phyloP scores from a whole-genome alignment of 1,140 invertebrate species.

The Drosophila yakuba region DNA sequence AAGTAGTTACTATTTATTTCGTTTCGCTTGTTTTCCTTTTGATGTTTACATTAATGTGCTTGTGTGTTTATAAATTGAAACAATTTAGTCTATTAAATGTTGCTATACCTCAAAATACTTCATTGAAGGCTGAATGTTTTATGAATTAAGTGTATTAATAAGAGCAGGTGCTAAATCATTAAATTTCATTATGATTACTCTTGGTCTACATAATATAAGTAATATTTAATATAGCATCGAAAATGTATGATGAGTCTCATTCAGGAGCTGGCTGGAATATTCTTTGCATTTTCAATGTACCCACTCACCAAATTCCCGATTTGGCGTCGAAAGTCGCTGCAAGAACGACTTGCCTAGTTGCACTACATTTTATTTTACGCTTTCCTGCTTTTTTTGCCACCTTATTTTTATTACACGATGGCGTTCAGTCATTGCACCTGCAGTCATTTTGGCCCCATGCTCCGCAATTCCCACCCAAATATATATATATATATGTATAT shows the following conservation, averaged over 20 bases:
- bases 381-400: constrained; percentile 34
- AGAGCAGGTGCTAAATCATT: no score
- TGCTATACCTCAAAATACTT: no score
- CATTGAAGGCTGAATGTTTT: no score
- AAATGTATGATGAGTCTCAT: neutral
- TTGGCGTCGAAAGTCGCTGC: constrained; percentile 40
- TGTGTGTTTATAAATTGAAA: no score
- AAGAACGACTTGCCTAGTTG: constrained; percentile 26
- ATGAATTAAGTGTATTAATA: no score
- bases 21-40: neutral
- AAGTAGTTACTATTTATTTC: neutral
- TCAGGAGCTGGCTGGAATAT: neutral
- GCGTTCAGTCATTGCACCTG: constrained; percentile 74
- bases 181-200: no score
- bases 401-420: constrained; percentile 71
- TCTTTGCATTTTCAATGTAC: constrained; percentile 29
- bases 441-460: constrained; percentile 63
- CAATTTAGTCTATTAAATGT: no score
- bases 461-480: neutral
- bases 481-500: constrained; percentile 28
- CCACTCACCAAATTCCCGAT: constrained; percentile 22
- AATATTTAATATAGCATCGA: neutral
- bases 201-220: neutral
- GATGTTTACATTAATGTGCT: neutral
- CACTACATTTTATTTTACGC: constrained; percentile 50